phyloP scores from a whole-genome alignment of 1,140 invertebrate genomes.

The Macrotrachela quadricornifera region DNA sequence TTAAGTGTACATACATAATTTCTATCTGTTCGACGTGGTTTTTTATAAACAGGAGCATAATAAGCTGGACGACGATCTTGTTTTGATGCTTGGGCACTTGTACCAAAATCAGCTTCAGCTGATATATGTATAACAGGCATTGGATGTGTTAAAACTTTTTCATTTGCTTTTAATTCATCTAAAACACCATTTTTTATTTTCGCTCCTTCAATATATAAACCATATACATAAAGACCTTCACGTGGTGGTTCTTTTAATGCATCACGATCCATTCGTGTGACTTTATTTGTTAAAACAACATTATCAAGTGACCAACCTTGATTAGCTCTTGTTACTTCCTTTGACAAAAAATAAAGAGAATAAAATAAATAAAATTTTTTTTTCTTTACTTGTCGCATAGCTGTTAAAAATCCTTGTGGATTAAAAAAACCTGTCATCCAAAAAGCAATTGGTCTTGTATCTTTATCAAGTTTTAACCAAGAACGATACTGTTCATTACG shows the following conservation, averaged over 20 bases:
- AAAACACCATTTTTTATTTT: conserved; percentile 29
- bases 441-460: conserved; percentile 43
- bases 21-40: conserved; percentile 67
- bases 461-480: conserved; percentile 49
- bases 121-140: conserved; percentile 90
- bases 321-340: conserved; percentile 81
- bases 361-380: not conserved
- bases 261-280: conserved; percentile 63
- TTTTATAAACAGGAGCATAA: conserved; percentile 83
- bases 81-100: conserved; percentile 22
- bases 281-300: conserved; percentile 75
- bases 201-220: conserved; percentile 29
- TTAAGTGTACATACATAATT: conserved; percentile 71
- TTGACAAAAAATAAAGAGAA: not conserved
- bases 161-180: conserved; percentile 26
- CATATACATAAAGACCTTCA: conserved; percentile 32
- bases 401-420: conserved; percentile 44
- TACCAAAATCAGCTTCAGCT: conserved; percentile 60
- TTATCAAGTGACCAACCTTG: conserved; percentile 90
- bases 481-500: conserved; percentile 47
- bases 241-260: conserved; percentile 34
- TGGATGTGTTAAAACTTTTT: conserved; percentile 45
- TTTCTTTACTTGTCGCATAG: not conserved
- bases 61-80: conserved; percentile 32
- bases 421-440: conserved; percentile 99